phyloP scores from a whole-genome alignment of 2,797 vertebrate genomes.

The Tenualosa thibaudeaui region DNA sequence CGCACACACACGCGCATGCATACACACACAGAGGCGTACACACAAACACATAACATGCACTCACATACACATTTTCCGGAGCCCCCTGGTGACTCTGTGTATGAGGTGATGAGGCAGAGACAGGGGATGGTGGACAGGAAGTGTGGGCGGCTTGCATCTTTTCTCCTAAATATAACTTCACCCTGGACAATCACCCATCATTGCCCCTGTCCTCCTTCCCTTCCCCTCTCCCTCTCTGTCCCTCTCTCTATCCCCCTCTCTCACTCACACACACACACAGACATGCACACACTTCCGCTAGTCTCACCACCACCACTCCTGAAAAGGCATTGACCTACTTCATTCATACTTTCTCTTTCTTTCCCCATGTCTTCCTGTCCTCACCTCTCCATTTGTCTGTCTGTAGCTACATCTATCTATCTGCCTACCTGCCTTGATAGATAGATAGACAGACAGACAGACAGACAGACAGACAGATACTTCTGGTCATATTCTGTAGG shows the following conservation, averaged over 20 bases:
- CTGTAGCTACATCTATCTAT: background rate
- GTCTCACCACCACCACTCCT: conserved; percentile 31
- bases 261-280: too few relatives aligned
- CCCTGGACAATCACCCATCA: conserved; percentile 29
- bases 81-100: conserved; percentile 41
- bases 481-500: too few relatives aligned
- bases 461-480: too few relatives aligned
- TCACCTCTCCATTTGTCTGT: background rate
- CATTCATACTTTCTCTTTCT: conserved; percentile 20
- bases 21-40: conserved; percentile 18
- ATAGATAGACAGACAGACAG: too few relatives aligned
- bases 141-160: conserved; percentile 37
- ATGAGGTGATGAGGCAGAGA: conserved; percentile 31
- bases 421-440: background rate
- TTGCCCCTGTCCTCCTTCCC: conserved; percentile 24
- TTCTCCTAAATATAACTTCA: conserved; percentile 49
- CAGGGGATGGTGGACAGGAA: background rate
- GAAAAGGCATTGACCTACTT: conserved; percentile 67
- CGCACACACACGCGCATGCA: background rate
- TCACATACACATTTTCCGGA: conserved; percentile 28
- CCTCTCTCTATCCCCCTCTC: too few relatives aligned
- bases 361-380: background rate
- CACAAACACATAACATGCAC: background rate
- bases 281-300: conserved; percentile 14
- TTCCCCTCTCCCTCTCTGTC: conserved; percentile 10